phyloP scores from a whole-genome alignment of 2,888 invertebrate genomes.

The Tolmerus cingulatus region DNA sequence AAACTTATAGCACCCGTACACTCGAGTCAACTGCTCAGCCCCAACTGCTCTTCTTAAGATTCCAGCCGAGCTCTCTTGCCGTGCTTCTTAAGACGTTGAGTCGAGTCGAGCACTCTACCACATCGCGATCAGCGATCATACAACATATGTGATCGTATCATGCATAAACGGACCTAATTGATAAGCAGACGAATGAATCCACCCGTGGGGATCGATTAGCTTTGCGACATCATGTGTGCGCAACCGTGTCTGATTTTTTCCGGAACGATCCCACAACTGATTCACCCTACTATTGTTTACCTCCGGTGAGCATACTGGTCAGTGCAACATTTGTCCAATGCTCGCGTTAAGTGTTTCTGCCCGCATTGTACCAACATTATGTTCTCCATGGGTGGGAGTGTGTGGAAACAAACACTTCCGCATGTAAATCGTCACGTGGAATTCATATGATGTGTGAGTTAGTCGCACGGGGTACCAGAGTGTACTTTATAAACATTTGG shows the following conservation, averaged over 20 bases:
- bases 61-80: neutral
- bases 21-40: constrained; percentile 13
- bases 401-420: neutral
- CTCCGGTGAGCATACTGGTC: neutral
- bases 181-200: constrained; percentile 1
- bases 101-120: neutral
- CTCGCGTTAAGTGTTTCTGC: neutral
- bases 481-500: neutral
- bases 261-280: neutral
- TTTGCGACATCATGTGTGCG: neutral
- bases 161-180: constrained; percentile 9
- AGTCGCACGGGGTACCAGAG: neutral
- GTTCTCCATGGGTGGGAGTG: neutral
- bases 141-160: constrained; percentile 20
- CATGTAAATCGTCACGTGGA: neutral
- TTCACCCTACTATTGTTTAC: neutral
- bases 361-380: neutral
- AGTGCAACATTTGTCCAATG: constrained; percentile 1
- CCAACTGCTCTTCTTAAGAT: constrained; percentile 9
- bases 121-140: neutral
- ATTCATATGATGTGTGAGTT: neutral
- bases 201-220: constrained; percentile 1
- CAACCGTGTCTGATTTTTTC: constrained; percentile 20
- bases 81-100: neutral
- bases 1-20: neutral